These are phyloP conservation scores for Dyspetes luteomarginatus DNA, from an alignment of 2,888 invertebrate species.

Conservation along the genomic window DNA sequence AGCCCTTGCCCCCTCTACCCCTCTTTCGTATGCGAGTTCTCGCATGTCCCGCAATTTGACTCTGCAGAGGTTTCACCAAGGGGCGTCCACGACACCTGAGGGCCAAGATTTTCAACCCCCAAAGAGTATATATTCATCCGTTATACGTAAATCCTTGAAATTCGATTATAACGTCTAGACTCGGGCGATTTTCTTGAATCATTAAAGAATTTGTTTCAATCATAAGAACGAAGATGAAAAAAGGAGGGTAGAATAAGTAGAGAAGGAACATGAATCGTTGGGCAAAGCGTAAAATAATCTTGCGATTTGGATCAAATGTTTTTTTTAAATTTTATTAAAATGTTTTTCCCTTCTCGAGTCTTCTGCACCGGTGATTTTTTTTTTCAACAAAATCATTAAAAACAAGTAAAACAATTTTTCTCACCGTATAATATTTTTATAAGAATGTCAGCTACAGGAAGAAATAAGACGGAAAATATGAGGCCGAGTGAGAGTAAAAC, in stretches of 20 bases:
- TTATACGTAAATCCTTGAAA: constrained; percentile 37
- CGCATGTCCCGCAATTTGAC: constrained; percentile 55
- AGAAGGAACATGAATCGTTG: background rate
- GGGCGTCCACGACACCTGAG: constrained; percentile 51
- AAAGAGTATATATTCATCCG: constrained; percentile 47
- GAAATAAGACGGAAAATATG: constrained; percentile 9
- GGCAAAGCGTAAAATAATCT: background rate
- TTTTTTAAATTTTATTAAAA: constrained; percentile 23
- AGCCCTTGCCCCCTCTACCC: constrained; percentile 36
- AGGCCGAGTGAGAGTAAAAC: constrained; percentile 4
- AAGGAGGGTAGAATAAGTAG: background rate
- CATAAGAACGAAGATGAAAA: background rate
- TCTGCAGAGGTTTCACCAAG: constrained; percentile 27
- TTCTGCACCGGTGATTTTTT: constrained; percentile 25
- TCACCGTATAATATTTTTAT: background rate
- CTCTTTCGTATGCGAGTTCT: constrained; percentile 42
- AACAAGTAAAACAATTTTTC: background rate
- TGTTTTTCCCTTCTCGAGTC: constrained; percentile 24
- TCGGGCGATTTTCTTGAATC: constrained; percentile 31
- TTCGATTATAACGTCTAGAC: constrained; percentile 59
- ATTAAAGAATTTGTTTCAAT: constrained; percentile 39
- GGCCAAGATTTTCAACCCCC: constrained; percentile 55
- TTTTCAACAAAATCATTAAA: background rate
- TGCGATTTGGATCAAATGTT: background rate
- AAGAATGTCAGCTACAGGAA: background rate